Evolutionary conservation across 2,113 vertebrate species (phyloP).

Genomic region (Xenus cinereus): DNA sequence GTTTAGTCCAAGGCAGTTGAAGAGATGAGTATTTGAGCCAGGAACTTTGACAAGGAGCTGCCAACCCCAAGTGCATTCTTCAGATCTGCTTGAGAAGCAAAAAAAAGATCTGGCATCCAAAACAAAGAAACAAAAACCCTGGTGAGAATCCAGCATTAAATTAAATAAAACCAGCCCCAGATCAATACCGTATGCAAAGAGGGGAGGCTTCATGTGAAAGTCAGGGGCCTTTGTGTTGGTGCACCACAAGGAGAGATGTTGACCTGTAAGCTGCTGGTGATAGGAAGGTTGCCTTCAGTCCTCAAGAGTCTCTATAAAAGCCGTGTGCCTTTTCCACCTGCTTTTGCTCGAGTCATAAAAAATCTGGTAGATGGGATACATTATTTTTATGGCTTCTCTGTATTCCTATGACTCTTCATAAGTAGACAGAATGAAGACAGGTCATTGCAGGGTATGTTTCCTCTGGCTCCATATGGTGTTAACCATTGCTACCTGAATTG

Average conservation of each 20-base stretch:
- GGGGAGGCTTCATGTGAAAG: neutral
- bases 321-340: rapidly evolving
- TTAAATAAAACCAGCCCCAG: neutral
- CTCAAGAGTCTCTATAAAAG: neutral
- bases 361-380: neutral
- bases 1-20: neutral
- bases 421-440: neutral
- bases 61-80: neutral
- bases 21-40: neutral
- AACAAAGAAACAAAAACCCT: neutral
- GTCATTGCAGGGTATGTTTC: neutral
- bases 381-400: neutral
- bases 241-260: neutral
- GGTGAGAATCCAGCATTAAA: neutral
- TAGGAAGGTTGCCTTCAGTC: neutral
- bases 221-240: neutral
- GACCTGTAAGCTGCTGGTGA: neutral
- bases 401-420: neutral
- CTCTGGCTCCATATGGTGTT: neutral
- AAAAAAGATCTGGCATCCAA: neutral
- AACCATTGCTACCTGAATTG: neutral
- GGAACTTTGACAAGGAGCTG: neutral
- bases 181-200: neutral
- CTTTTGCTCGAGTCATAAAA: neutral
- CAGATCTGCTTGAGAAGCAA: neutral